Evolutionary conservation across 2,113 vertebrate species (phyloP).

Genomic region (Etia nguti): DNA sequence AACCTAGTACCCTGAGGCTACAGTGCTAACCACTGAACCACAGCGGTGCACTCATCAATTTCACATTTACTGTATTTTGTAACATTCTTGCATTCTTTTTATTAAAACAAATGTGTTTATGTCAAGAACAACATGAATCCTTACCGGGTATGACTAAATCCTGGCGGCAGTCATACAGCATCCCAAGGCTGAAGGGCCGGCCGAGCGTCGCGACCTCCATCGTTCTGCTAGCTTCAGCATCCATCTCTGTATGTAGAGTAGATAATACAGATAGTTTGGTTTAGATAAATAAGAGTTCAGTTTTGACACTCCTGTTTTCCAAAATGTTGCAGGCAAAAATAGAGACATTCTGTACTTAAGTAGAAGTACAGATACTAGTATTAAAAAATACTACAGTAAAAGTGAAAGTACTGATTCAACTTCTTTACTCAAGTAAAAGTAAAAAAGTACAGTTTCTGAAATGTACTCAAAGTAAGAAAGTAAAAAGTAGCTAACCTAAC

Average conservation of each 20-base stretch:
- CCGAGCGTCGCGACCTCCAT: not conserved
- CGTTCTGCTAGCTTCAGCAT: not conserved
- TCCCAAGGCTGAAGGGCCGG: constrained; percentile 32
- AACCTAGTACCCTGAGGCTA: fast-evolving
- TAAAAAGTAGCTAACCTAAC: not conserved
- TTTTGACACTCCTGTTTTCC: not conserved
- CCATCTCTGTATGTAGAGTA: not conserved
- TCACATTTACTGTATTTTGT: not conserved
- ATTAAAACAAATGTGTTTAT: not conserved
- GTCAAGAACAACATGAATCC: not conserved
- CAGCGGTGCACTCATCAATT: not conserved
- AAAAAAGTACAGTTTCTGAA: not conserved
- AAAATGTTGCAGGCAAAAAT: not conserved
- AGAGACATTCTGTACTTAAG: too few relatives aligned
- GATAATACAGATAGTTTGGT: not conserved
- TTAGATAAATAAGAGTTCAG: not conserved
- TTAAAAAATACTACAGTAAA: too few relatives aligned
- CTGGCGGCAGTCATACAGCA: constrained; percentile 40
- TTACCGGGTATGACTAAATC: constrained; percentile 35
- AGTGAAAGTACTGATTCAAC: not conserved
- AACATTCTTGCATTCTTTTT: not conserved
- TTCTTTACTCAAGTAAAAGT: not conserved
- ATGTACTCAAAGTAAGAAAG: fast-evolving
- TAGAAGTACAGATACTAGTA: too few relatives aligned
- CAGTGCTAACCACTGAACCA: not conserved